Base-by-base conservation (phyloP, 2,113 vertebrate genomes). In the Hymenochirus boettgeri region DNA sequence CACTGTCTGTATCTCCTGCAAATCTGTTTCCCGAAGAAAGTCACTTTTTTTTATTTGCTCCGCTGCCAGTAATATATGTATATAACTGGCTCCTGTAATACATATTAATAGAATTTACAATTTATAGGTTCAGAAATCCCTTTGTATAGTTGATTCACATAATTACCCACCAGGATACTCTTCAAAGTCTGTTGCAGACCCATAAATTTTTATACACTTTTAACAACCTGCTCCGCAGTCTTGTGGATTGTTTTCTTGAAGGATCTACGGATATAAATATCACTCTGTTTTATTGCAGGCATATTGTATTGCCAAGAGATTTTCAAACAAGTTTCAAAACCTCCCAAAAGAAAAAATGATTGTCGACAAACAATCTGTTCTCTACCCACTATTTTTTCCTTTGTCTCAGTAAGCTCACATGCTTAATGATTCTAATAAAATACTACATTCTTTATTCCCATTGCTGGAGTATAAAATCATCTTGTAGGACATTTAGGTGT, bases 211-310 rank as follows among this genome's bases (percentile, higher is more conserved):
- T 51, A 33, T 6, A 31, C 8, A 29, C 15, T 57, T 60, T 62
- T 62, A 42, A 51, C 60, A 37, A 33, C 35, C 37, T 59, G 4
- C 13, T 42, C 50, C 56, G 27, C 50, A 17, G 53, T 19, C 22
- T 5, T 9, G 15, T 37, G 29, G n/a, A 19, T 60, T 52, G 35
- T 45, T 13, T 29, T 53, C 12, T 25, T 17, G 31, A 4, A 23
- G 25, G 33, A 69, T 58, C 29, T 24, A 51, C 42, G 39, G 31
- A 58, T 42, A 59, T 31, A 69, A 60, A 69, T 53, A 69, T 69
- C 33, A 59, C 45, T 69, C 65, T 52, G 3, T 69, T 69, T 69
- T 69, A 69, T 69, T 60, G 35, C 18, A 42, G 57, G 21, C 25
- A 45, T 51, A 60, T 45, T 60, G 31, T 60, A 42, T 39, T 58